These are phyloP conservation scores for Neuroscelio doddi DNA, from an alignment of 2,888 invertebrate genomes.

Conservation along the genomic window DNA sequence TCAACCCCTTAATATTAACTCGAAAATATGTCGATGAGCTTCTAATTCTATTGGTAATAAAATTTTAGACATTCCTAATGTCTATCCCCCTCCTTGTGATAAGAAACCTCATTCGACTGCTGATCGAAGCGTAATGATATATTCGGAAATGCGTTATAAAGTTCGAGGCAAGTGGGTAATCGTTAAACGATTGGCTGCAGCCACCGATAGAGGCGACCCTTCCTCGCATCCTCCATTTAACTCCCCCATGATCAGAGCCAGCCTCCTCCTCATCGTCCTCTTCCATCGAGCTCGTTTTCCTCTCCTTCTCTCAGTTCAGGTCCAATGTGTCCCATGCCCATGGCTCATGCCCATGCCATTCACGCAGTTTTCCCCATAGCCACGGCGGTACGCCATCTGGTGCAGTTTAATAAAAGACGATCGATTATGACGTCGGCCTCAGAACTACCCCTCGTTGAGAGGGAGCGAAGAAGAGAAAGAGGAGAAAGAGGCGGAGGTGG, in stretches of 20 bases:
- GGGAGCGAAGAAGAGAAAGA: slow-evolving; percentile 40
- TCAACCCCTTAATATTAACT: too few species aligned
- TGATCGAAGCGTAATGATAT: slow-evolving; percentile 43
- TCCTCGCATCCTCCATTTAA: slow-evolving; percentile 57
- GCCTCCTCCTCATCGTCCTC: slow-evolving; percentile 49
- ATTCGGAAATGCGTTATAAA: slow-evolving; percentile 67
- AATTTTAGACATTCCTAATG: too few species aligned
- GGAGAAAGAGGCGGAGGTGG: slow-evolving; percentile 36
- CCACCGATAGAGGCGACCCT: too few species aligned
- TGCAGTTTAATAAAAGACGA: slow-evolving; percentile 72
- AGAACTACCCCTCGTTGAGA: slow-evolving; percentile 61
- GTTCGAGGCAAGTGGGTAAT: slow-evolving; percentile 67
- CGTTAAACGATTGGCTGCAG: slow-evolving; percentile 70
- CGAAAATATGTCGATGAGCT: too few species aligned
- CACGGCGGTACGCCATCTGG: slow-evolving; percentile 67
- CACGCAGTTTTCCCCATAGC: slow-evolving; percentile 43
- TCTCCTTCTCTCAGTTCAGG: slow-evolving; percentile 33
- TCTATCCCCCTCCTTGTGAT: too few species aligned
- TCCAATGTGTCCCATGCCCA: slow-evolving; percentile 13
- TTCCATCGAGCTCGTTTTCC: slow-evolving; percentile 31
- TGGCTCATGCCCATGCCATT: slow-evolving; percentile 43
- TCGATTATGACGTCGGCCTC: slow-evolving; percentile 72
- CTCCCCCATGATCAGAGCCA: slow-evolving; percentile 56
- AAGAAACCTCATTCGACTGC: too few species aligned
- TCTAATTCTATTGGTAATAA: too few species aligned